A percentile compares a stretch with the other conserved stretches of the same genome.
These are phyloP conservation scores for Hucho hucho DNA, from an alignment of 2,113 vertebrate genomes.

Conservation along the genomic window DNA sequence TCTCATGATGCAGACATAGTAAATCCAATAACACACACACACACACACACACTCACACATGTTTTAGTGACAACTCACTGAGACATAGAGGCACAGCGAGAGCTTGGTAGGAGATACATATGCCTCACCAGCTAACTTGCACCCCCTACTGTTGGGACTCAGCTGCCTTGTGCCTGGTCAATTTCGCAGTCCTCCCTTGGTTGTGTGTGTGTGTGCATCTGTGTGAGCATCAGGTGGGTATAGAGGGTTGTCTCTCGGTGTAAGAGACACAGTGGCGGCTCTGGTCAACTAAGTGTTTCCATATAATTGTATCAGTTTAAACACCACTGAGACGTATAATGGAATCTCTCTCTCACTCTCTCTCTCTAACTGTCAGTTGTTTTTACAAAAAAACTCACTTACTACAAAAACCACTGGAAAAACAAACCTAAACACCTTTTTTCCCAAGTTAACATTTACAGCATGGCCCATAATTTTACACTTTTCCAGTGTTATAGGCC, in stretches of 20 bases:
- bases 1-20: too few relatives aligned
- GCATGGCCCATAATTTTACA: slow-evolving; percentile 33
- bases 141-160: slow-evolving; percentile 59
- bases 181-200: slow-evolving; percentile 31
- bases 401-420: background rate
- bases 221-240: background rate
- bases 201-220: background rate
- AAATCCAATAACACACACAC: too few relatives aligned
- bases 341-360: slow-evolving; percentile 37
- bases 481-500: slow-evolving; percentile 48
- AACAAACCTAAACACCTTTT: background rate
- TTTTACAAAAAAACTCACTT: background rate
- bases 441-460: background rate
- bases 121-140: slow-evolving; percentile 34
- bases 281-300: slow-evolving; percentile 42
- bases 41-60: too few relatives aligned
- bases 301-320: slow-evolving; percentile 51
- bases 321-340: slow-evolving; percentile 47
- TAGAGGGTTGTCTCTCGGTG: slow-evolving; percentile 19
- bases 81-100: too few relatives aligned
- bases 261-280: slow-evolving; percentile 39
- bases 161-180: slow-evolving; percentile 39
- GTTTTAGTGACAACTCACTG: too few relatives aligned
- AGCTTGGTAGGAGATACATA: too few relatives aligned
- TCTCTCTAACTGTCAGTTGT: background rate